These are phyloP conservation scores for Cepaea hortensis DNA, from an alignment of 2,888 invertebrate species.

Conservation along the genomic window DNA sequence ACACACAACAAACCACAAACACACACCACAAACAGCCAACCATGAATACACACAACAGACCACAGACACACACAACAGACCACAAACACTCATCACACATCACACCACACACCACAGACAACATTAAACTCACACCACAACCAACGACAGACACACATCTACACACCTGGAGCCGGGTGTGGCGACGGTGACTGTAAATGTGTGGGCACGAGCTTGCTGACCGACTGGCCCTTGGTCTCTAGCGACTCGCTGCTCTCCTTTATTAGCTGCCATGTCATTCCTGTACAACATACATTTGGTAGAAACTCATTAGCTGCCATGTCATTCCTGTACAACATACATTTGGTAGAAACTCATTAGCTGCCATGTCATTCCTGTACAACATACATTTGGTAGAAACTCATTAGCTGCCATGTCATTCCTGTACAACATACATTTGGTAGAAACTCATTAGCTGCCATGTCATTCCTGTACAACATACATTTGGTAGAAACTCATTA, in stretches of 20 bases:
- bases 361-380: no score
- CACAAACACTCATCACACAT: neutral
- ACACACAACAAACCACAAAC: neutral
- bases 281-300: neutral
- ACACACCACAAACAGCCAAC: neutral
- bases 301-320: no score
- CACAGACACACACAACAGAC: neutral
- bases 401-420: no score
- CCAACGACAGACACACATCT: neutral
- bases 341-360: no score
- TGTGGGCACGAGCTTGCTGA: constrained; percentile 30
- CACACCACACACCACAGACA: neutral
- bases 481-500: no score
- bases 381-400: no score
- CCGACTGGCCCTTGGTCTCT: constrained; percentile 17
- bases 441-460: no score
- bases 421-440: no score
- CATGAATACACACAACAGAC: neutral
- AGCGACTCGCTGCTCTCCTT: neutral
- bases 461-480: no score
- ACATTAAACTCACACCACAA: neutral
- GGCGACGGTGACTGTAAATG: constrained; percentile 29
- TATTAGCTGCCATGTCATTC: constrained; percentile 33
- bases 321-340: no score
- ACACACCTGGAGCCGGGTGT: constrained; percentile 16